Evolutionary conservation across 2,113 vertebrate genomes (phyloP).

Genomic region (Sinocyclocheilus rhinocerous): DNA sequence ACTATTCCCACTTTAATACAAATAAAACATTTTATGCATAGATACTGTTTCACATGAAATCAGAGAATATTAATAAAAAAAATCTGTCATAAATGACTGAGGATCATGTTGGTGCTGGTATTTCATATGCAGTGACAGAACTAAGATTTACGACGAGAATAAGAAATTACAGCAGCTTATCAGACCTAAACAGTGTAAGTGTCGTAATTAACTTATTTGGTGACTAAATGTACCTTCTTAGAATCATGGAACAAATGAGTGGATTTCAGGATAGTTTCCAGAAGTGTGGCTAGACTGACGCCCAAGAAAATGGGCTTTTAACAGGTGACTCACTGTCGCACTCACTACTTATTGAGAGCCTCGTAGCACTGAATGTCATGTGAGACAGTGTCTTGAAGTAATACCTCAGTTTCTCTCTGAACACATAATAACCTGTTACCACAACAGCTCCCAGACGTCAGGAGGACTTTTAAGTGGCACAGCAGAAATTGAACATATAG

Average conservation of each 20-base stretch:
- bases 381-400: neutral
- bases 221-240: neutral
- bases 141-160: neutral
- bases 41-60: neutral
- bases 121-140: neutral
- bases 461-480: neutral
- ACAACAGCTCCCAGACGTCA: neutral
- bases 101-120: neutral
- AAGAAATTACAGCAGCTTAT: neutral
- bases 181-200: neutral
- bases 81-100: neutral
- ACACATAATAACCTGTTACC: slow-evolving; percentile 2
- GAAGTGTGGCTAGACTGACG: neutral
- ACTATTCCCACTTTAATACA: slow-evolving; percentile 2
- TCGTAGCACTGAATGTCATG: neutral
- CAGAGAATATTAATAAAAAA: neutral
- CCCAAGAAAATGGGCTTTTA: neutral
- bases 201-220: neutral
- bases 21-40: neutral
- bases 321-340: neutral
- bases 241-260: neutral
- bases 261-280: neutral
- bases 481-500: too few relatives aligned
- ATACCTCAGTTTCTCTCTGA: neutral
- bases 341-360: neutral